Evolutionary conservation across 1,140 invertebrate genomes (phyloP).

Genomic region (Lepidotrigona ventralis): DNA sequence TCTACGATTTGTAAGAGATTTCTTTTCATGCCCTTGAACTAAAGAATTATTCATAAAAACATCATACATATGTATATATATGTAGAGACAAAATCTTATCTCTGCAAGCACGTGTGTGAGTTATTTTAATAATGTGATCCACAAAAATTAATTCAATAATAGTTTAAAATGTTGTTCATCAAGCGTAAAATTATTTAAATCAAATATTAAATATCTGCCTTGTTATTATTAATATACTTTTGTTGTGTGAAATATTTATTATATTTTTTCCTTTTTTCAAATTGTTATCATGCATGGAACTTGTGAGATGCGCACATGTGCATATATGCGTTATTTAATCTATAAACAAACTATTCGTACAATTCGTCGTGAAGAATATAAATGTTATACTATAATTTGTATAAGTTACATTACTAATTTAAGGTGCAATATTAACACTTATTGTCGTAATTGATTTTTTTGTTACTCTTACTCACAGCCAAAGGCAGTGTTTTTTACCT

Average conservation of each 20-base stretch:
- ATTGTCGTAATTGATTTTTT: slow-evolving; percentile 33
- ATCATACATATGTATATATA: not conserved
- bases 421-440: not conserved
- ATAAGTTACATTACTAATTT: not conserved
- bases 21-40: slow-evolving; percentile 15
- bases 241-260: not conserved
- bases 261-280: not conserved
- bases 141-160: not conserved
- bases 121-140: not conserved
- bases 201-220: not conserved
- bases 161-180: not conserved
- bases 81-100: not conserved
- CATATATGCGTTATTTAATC: not conserved
- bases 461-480: slow-evolving; percentile 84
- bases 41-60: not conserved
- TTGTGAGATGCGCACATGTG: too few species aligned
- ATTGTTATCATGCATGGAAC: not conserved
- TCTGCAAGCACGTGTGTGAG: not conserved
- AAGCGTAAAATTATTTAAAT: not conserved
- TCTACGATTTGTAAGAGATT: not conserved
- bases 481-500: slow-evolving; percentile 97
- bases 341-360: not conserved
- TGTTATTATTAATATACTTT: not conserved
- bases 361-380: not conserved
- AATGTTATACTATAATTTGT: not conserved